A percentile compares a stretch with the other conserved stretches of the same genome.
phyloP scores from a whole-genome alignment of 2,113 vertebrate genomes.

The Tachysurus vachellii region DNA sequence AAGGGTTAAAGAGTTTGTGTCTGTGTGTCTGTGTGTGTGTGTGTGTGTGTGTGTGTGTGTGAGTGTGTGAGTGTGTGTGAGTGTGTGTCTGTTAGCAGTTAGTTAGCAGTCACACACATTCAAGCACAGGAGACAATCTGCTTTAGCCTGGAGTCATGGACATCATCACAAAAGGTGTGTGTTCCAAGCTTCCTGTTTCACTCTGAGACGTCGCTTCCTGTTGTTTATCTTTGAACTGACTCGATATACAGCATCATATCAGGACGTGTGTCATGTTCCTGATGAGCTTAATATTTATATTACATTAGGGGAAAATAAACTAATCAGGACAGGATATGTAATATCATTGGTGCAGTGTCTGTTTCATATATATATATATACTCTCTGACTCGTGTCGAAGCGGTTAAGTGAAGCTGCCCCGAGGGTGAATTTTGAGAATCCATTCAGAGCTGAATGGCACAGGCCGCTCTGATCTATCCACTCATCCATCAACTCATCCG shows the following conservation, averaged over 20 bases:
- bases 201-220: neutral
- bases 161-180: conserved; percentile 18
- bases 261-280: neutral
- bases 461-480: conserved; percentile 18
- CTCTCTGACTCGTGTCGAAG: neutral
- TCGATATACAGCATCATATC: neutral
- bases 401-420: conserved; percentile 30
- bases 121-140: conserved; percentile 27
- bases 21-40: no score
- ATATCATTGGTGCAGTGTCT: conserved; percentile 3
- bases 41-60: no score
- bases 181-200: conserved; percentile 18
- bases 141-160: conserved; percentile 5
- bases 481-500: conserved; percentile 23
- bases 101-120: neutral
- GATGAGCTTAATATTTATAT: neutral
- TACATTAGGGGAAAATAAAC: neutral
- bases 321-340: neutral
- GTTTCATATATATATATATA: neutral
- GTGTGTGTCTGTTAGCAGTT: no score
- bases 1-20: no score
- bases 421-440: conserved; percentile 41
- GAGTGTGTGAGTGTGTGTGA: no score
- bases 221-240: neutral
- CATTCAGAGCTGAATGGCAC: conserved; percentile 31